Conservation (phyloP, 2,797 vertebrate species). For the Danio choprae region DNA sequence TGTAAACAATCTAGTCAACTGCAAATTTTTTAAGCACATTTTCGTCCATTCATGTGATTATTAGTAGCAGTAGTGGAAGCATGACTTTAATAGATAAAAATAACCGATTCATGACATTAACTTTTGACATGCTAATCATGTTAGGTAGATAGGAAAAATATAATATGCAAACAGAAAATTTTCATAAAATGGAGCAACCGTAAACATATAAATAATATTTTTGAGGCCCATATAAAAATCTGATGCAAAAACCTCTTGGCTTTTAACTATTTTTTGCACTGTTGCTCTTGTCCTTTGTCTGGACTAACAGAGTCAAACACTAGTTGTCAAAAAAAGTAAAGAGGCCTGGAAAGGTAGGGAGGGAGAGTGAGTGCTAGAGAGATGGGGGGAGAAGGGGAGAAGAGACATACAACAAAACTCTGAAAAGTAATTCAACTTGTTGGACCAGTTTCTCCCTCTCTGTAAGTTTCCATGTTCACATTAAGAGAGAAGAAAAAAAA, state of each 20-base stretch:
- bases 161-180: background rate
- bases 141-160: background rate
- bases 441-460: conserved; percentile 63
- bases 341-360: background rate
- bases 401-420: conserved; percentile 58
- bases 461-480: conserved; percentile 69
- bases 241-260: background rate
- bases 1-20: background rate
- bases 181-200: background rate
- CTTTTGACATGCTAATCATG: background rate
- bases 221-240: background rate
- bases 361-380: conserved; percentile 7
- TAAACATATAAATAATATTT: background rate
- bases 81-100: background rate
- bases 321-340: conserved; percentile 18
- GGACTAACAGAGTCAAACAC: background rate
- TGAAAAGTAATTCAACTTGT: conserved; percentile 70
- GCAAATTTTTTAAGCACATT: background rate
- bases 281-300: background rate
- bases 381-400: conserved; percentile 22
- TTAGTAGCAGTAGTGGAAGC: background rate
- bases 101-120: background rate
- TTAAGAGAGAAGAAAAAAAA: conserved; percentile 62
- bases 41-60: background rate
- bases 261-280: background rate